Conservation (phyloP, 1,140 invertebrate species). For the Marisa cornuarietis region DNA sequence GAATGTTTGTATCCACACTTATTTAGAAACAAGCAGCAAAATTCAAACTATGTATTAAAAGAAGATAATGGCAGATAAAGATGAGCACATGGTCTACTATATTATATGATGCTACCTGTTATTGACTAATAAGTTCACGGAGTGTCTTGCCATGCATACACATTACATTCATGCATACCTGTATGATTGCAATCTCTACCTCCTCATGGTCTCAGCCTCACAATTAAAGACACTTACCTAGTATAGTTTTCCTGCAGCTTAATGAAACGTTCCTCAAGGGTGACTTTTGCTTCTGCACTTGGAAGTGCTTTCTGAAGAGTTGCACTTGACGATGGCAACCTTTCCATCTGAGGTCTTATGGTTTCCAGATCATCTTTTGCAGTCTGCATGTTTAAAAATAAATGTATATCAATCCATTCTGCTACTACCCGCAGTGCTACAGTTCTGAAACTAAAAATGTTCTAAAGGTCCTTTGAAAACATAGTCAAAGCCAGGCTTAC, state of each 20-base stretch:
- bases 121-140: no score
- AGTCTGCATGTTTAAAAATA: constrained; percentile 31
- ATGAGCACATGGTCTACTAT: no score
- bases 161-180: no score
- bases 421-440: not conserved
- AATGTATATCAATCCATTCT: not conserved
- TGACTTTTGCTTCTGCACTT: constrained; percentile 56
- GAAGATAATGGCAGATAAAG: not conserved
- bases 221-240: constrained; percentile 35
- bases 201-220: not conserved
- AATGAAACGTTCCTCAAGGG: constrained; percentile 51
- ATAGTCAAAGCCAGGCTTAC: constrained; percentile 12
- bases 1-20: not conserved
- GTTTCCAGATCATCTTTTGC: constrained; percentile 39
- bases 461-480: not conserved
- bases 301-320: constrained; percentile 51
- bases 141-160: no score
- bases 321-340: constrained; percentile 44
- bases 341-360: constrained; percentile 41
- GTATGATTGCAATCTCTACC: no score
- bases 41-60: not conserved
- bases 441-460: not conserved
- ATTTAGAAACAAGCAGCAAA: not conserved
- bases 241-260: constrained; percentile 50
- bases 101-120: no score